Conservation (phyloP, 2,113 vertebrate species). For the Amazona guildingii region DNA sequence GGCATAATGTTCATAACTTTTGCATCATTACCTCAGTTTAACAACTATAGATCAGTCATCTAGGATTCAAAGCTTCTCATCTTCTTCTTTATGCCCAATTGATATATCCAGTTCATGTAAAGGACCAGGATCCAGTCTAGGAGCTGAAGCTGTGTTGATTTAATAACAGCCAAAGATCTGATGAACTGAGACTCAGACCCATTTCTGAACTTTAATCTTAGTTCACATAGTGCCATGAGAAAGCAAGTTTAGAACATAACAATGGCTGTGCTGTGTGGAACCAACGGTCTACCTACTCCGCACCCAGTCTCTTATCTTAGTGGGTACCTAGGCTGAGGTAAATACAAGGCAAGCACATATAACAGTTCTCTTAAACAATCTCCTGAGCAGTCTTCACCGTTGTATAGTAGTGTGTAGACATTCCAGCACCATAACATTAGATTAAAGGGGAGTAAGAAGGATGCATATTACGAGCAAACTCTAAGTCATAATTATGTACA, state of each 20-base stretch:
- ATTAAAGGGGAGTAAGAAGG: background rate
- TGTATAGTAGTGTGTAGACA: background rate
- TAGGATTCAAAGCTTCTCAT: background rate
- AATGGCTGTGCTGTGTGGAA: background rate
- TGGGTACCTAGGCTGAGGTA: background rate
- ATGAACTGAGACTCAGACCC: background rate
- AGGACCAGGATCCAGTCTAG: background rate
- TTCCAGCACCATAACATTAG: background rate
- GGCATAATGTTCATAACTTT: background rate
- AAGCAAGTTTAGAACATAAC: background rate
- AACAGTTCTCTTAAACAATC: background rate
- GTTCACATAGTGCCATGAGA: background rate
- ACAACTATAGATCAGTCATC: background rate
- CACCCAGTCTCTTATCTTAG: background rate
- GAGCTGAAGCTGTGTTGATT: background rate
- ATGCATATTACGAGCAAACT: background rate
- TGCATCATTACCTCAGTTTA: background rate
- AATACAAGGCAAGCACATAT: background rate
- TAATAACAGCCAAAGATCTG: background rate
- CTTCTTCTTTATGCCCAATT: background rate
- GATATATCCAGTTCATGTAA: background rate
- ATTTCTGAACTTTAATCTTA: background rate
- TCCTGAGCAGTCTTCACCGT: background rate
- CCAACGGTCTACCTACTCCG: background rate
- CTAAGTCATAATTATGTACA: background rate